Conservation (phyloP, 2,888 invertebrate species). For the Nomada fabriciana region DNA sequence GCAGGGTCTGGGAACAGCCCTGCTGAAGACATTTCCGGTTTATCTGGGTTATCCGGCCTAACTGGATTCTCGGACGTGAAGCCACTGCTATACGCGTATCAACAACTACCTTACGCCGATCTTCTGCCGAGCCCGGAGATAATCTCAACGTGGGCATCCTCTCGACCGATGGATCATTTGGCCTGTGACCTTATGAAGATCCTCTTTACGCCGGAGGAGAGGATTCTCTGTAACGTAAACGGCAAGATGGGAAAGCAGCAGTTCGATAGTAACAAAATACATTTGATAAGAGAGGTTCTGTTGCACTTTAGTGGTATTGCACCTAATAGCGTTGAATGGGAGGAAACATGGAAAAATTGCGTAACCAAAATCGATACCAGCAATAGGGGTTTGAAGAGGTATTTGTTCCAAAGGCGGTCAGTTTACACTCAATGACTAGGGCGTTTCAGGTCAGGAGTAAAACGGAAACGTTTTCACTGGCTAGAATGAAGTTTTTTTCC, state of each 20-base stretch:
- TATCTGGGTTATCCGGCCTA: slow-evolving; percentile 79
- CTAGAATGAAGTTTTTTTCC: slow-evolving; percentile 72
- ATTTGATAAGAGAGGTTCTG: slow-evolving; percentile 83
- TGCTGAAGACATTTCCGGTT: slow-evolving; percentile 80
- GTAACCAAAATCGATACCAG: slow-evolving; percentile 85
- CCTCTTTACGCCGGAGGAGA: slow-evolving; percentile 84
- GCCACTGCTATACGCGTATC: slow-evolving; percentile 82
- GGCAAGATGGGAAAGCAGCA: slow-evolving; percentile 85
- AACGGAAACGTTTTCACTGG: slow-evolving; percentile 82
- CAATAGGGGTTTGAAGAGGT: slow-evolving; percentile 84
- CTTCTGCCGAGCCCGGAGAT: slow-evolving; percentile 83
- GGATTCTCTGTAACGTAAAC: slow-evolving; percentile 84
- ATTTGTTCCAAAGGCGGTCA: slow-evolving; percentile 82
- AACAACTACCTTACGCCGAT: slow-evolving; percentile 84
- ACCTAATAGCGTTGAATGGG: slow-evolving; percentile 83
- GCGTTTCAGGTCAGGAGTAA: slow-evolving; percentile 81
- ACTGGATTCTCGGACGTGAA: slow-evolving; percentile 80
- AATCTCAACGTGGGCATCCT: slow-evolving; percentile 84
- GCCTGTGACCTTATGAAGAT: slow-evolving; percentile 85
- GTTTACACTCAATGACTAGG: slow-evolving; percentile 83
- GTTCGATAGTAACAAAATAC: slow-evolving; percentile 84
- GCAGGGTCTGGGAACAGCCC: slow-evolving; percentile 80
- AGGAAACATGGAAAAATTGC: slow-evolving; percentile 85
- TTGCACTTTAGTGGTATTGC: slow-evolving; percentile 83
- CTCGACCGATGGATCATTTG: slow-evolving; percentile 84